Conservation (phyloP, 92 coral and sea anemone genomes). For the Nematostella vectensis region DNA sequence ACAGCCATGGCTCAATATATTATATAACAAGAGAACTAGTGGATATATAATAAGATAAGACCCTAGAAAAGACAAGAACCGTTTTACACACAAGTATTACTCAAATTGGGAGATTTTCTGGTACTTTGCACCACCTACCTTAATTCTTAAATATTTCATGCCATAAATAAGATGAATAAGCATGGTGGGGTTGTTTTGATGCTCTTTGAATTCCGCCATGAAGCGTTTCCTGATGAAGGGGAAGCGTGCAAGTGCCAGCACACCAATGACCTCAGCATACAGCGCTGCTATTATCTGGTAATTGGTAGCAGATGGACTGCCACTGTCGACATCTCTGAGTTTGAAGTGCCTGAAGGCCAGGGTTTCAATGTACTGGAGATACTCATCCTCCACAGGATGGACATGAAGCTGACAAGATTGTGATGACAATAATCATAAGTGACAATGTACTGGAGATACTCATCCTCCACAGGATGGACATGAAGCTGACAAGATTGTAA, state of each 20-base stretch:
- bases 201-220: constrained; percentile 82
- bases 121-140: constrained; percentile 50
- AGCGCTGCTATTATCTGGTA: constrained; percentile 86
- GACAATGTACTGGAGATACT: constrained; percentile 60
- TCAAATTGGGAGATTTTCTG: too few relatives aligned
- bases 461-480: constrained; percentile 93
- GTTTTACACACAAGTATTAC: too few relatives aligned
- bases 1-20: too few relatives aligned
- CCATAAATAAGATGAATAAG: constrained; percentile 95
- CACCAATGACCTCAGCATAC: constrained; percentile 97
- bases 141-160: constrained; percentile 98
- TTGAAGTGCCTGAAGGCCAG: constrained; percentile 93
- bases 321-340: constrained; percentile 65
- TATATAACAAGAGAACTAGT: too few relatives aligned
- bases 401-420: constrained; percentile 74
- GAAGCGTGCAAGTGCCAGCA: constrained; percentile 84
- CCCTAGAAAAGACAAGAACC: too few relatives aligned
- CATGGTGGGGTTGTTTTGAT: constrained; percentile 63
- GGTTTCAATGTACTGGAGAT: constrained; percentile 63
- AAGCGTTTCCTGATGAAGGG: constrained; percentile 78
- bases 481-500: constrained; percentile 83
- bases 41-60: too few relatives aligned
- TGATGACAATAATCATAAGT: constrained; percentile 84
- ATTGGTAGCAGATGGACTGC: constrained; percentile 80
- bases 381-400: constrained; percentile 89